Percentiles rank a stretch among this genome's conserved stretches.
Conservation (phyloP, 2,888 invertebrate species). For the Drosophila anceps region DNA sequence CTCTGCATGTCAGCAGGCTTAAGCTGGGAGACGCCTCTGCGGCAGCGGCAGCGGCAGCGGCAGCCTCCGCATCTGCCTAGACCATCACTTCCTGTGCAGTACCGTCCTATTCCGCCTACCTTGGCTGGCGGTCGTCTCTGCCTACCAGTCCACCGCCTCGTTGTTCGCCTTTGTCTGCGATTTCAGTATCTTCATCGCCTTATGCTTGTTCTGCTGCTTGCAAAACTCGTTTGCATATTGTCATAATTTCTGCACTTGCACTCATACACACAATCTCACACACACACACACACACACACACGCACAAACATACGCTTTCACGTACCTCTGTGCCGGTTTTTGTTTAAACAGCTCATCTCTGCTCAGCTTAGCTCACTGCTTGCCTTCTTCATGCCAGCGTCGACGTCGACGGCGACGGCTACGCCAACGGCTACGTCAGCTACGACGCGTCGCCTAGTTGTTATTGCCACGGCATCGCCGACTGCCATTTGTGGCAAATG, state of each 20-base stretch:
- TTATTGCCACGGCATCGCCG: constrained; percentile 43
- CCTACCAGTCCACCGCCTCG: constrained; percentile 56
- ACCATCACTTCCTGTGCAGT: constrained; percentile 57
- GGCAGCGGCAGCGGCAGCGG: constrained; percentile 29
- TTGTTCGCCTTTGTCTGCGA: constrained; percentile 66
- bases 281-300: constrained; percentile 18
- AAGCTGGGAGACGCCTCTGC: constrained; percentile 62
- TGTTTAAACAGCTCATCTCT: constrained; percentile 69
- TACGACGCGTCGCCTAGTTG: constrained; percentile 29
- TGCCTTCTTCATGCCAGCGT: constrained; percentile 38
- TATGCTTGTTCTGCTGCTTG: constrained; percentile 49
- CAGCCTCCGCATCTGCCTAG: constrained; percentile 59
- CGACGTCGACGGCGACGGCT: background rate
- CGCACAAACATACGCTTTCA: constrained; percentile 23
- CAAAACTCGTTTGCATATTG: constrained; percentile 82
- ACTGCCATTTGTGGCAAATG: constrained; percentile 78
- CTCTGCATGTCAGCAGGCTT: constrained; percentile 74
- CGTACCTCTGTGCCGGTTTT: constrained; percentile 45
- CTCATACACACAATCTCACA: constrained; percentile 23
- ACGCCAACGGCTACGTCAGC: background rate
- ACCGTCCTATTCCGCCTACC: constrained; percentile 32
- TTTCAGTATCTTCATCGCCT: constrained; percentile 63
- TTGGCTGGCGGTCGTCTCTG: constrained; percentile 29
- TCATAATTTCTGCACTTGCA: constrained; percentile 75
- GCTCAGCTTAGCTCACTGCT: constrained; percentile 43